Conservation (phyloP, 2,797 vertebrate species). For the Epinephelus awoara region DNA sequence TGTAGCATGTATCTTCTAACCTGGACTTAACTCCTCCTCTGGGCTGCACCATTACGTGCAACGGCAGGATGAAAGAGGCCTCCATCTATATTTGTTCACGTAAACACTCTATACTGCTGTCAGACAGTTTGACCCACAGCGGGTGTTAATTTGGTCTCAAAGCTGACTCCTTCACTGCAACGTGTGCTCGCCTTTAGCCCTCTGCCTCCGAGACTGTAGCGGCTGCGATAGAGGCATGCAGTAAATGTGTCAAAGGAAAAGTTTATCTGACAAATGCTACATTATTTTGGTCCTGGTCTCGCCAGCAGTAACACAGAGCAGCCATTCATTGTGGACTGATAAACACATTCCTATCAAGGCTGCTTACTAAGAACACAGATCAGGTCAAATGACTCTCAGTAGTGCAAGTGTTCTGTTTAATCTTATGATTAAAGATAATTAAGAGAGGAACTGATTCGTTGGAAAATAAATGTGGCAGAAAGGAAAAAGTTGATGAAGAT, state of each 20-base stretch:
- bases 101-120: slow-evolving; percentile 56
- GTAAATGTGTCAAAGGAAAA: slow-evolving; percentile 40
- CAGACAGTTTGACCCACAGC: slow-evolving; percentile 51
- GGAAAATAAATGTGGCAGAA: not conserved
- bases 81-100: slow-evolving; percentile 65
- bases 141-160: slow-evolving; percentile 65
- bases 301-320: slow-evolving; percentile 37
- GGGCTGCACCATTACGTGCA: slow-evolving; percentile 31
- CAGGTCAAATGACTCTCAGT: slow-evolving; percentile 31
- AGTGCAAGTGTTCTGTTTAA: slow-evolving; percentile 1
- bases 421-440: not conserved
- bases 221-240: slow-evolving; percentile 11
- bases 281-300: slow-evolving; percentile 35
- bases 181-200: slow-evolving; percentile 28
- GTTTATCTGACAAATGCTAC: slow-evolving; percentile 45
- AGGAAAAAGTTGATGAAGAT: too few species aligned
- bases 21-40: slow-evolving; percentile 25
- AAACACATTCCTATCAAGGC: slow-evolving; percentile 42
- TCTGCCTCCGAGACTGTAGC: slow-evolving; percentile 25
- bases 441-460: not conserved
- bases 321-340: slow-evolving; percentile 34
- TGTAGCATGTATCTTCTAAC: slow-evolving; percentile 26
- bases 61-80: slow-evolving; percentile 41
- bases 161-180: slow-evolving; percentile 35
- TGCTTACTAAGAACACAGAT: slow-evolving; percentile 34